phyloP scores from a whole-genome alignment of 2,113 vertebrate genomes.

The Bos indicus region DNA sequence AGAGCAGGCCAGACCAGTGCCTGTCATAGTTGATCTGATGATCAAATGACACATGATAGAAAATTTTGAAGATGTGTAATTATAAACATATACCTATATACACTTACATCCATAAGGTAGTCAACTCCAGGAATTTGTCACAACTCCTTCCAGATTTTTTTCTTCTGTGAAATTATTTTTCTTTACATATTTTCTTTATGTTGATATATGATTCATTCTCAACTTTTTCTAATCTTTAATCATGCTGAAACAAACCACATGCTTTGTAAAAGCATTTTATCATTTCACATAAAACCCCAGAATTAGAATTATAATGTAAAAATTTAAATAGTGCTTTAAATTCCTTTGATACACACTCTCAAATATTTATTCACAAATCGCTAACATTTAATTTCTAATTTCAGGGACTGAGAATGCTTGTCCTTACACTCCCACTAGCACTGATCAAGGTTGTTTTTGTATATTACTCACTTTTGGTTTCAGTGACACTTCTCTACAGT shows the following conservation, averaged over 20 bases:
- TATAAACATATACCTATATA: background rate
- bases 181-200: background rate
- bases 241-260: background rate
- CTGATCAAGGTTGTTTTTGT: background rate
- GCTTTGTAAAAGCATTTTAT: background rate
- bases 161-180: background rate
- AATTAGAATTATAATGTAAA: background rate
- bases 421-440: background rate
- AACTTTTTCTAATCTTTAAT: background rate
- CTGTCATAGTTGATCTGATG: too few species aligned
- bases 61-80: background rate
- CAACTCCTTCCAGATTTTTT: background rate
- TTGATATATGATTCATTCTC: background rate
- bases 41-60: background rate
- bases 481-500: background rate
- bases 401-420: too few species aligned
- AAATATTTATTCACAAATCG: background rate
- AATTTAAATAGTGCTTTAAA: background rate
- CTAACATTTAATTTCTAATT: background rate
- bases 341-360: background rate
- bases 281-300: background rate
- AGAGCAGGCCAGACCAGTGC: accelerated
- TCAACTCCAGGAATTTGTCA: background rate
- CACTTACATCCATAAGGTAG: background rate
- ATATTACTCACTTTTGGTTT: constrained; percentile 31